These are phyloP conservation scores for Tretioscincus oriximinensis DNA, from an alignment of 2,113 vertebrate species.

Conservation along the genomic window DNA sequence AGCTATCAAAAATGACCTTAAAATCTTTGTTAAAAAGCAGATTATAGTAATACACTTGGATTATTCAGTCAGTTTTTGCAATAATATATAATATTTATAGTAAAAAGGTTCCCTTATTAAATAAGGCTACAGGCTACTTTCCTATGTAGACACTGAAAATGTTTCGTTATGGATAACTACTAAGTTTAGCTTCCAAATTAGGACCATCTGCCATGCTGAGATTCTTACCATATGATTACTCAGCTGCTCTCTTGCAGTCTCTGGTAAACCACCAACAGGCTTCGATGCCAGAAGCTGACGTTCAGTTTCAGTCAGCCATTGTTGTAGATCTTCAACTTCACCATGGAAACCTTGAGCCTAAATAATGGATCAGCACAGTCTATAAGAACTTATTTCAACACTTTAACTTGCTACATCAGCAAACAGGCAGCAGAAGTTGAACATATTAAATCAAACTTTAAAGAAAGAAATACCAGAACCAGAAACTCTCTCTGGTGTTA, in stretches of 20 bases:
- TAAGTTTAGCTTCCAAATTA: slow-evolving; percentile 50
- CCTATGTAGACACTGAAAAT: slow-evolving; percentile 23
- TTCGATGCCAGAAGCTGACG: slow-evolving; percentile 96
- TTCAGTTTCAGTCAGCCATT: slow-evolving; percentile 97
- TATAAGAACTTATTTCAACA: slow-evolving; percentile 44
- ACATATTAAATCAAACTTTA: slow-evolving; percentile 16
- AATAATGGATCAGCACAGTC: slow-evolving; percentile 60
- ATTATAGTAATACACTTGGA: slow-evolving; percentile 19
- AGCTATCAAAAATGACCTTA: neutral
- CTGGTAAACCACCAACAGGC: slow-evolving; percentile 96
- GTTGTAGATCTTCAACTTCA: slow-evolving; percentile 96
- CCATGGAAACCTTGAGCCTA: slow-evolving; percentile 99
- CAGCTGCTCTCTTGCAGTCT: slow-evolving; percentile 96
- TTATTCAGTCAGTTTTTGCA: slow-evolving; percentile 31
- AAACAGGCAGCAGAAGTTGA: slow-evolving; percentile 27
- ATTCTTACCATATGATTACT: slow-evolving; percentile 93
- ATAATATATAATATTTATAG: slow-evolving; percentile 1
- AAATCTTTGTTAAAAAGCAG: neutral
- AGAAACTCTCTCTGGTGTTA: neutral
- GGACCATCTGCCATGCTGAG: slow-evolving; percentile 72
- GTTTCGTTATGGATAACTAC: slow-evolving; percentile 45
- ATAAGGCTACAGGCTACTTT: slow-evolving; percentile 36
- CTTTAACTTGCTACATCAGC: slow-evolving; percentile 23
- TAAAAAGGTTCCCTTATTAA: slow-evolving; percentile 28
- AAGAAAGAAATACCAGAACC: neutral